These are phyloP conservation scores for Caenorhabditis zanzibari DNA, from an alignment of 2,888 invertebrate genomes.

Conservation along the genomic window DNA sequence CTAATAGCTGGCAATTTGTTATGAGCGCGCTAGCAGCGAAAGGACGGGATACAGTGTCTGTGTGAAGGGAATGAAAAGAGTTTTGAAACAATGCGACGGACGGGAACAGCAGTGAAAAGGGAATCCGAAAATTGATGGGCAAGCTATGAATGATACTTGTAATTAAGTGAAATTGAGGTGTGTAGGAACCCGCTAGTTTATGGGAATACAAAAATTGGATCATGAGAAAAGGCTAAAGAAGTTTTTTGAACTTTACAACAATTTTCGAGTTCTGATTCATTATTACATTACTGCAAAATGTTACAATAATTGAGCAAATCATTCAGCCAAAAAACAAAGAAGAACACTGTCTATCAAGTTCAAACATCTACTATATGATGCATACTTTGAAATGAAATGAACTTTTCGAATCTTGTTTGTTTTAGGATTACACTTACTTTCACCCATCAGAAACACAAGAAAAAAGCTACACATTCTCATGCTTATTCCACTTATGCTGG, in stretches of 20 bases:
- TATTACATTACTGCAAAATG: no score
- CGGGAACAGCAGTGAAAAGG: not conserved
- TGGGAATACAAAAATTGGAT: slow-evolving; percentile 3
- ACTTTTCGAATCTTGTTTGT: slow-evolving; percentile 34
- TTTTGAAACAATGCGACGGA: slow-evolving; percentile 54
- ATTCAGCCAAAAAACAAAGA: no score
- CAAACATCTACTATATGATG: no score
- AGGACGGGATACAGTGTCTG: slow-evolving; percentile 28
- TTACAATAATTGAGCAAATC: no score
- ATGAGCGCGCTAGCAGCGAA: slow-evolving; percentile 34
- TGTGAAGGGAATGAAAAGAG: slow-evolving; percentile 32
- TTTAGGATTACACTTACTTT: slow-evolving; percentile 28
- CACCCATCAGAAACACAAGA: not conserved
- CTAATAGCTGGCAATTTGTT: slow-evolving; percentile 64
- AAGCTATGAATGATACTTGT: slow-evolving; percentile 54
- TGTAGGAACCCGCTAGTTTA: slow-evolving; percentile 12
- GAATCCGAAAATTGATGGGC: slow-evolving; percentile 61
- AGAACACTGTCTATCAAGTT: no score
- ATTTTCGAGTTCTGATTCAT: no score
- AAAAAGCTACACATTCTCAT: slow-evolving; percentile 45
- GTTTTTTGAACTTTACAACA: no score
- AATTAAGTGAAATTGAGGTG: slow-evolving; percentile 52
- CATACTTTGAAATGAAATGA: slow-evolving; percentile 23
- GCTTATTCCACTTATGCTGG: slow-evolving; percentile 54
- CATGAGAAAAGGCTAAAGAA: not conserved